Base-by-base conservation (phyloP, 2,797 vertebrate genomes). In the Myripristis jacobus region DNA sequence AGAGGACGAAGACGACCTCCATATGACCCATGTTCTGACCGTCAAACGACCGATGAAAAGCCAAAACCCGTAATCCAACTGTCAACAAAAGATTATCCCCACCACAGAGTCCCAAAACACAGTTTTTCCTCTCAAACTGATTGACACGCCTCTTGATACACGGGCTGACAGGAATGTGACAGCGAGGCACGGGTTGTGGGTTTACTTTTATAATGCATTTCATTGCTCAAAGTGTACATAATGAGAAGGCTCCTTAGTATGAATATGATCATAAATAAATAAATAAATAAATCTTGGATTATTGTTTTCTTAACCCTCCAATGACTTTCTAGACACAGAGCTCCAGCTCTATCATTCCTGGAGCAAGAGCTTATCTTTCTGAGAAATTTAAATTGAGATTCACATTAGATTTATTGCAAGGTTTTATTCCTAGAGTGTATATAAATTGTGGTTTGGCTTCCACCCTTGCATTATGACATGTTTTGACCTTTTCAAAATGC, bases 81-180 rank as follows among this genome's bases (percentile, higher is more conserved):
- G 70, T 84, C 69, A 85, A 80, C 78, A 78, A 81, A 87, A 78
- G 79, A 88, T 86, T 79, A 86, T 87, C 82, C 70, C 55, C 29
- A 18, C 43, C 60, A 18, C 61, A 55, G 48, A 82, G 60, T 46
- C 62, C 68, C 59, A 25, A 74, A 71, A 68, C 51, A 72, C 67
- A 55, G 21, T 79, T 79, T 51, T 41, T 25, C 36, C 50, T 72
- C 66, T 71, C 41, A 76, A 55, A 75, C 24, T 1, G 57, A 81
- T 71, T 70, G 73, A 80, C 59, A 61, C 66, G 22, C 66, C 31
- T 70, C 18, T 41, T 6, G 5, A 70, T 59, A 44, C 24, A 10
- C 12, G 16, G 19, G 22, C 10, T 7, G 18, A 65, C 24, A 25
- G 15, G 56, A 73, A 75, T 29, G 46, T 70, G 59, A 75, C 53